Evolutionary conservation across 2,797 vertebrate species (phyloP).

Genomic region (Lagodon rhomboides): DNA sequence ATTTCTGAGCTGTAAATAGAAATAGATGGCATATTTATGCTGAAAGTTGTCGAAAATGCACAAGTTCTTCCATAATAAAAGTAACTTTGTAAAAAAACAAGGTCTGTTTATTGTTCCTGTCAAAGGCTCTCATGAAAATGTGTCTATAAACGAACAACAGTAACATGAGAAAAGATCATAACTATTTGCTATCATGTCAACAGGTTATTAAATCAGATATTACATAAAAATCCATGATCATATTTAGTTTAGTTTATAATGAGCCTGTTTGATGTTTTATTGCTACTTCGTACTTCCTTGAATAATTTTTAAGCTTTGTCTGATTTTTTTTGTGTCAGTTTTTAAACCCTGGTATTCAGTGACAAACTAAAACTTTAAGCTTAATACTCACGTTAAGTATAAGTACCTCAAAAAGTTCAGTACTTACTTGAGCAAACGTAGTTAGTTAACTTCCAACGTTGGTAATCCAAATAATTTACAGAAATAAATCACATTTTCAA

Average conservation of each 20-base stretch:
- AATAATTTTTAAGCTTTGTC: too few species aligned
- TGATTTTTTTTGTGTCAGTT: too few species aligned
- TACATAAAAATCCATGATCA: too few species aligned
- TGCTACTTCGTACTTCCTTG: not conserved
- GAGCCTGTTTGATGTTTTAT: not conserved
- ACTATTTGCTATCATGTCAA: not conserved
- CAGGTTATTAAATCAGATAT: not conserved
- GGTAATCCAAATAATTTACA: not conserved
- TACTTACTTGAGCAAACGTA: not conserved
- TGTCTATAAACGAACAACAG: not conserved
- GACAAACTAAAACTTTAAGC: not conserved
- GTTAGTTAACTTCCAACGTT: not conserved
- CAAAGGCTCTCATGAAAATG: not conserved
- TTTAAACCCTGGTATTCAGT: too few species aligned
- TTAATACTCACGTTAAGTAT: not conserved
- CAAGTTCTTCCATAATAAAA: slow-evolving; percentile 83
- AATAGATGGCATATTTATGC: slow-evolving; percentile 82
- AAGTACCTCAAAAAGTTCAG: not conserved
- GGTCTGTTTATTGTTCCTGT: slow-evolving; percentile 14
- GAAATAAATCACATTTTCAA: too few species aligned
- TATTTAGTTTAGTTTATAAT: too few species aligned
- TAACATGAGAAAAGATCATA: not conserved
- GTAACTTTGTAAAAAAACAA: slow-evolving; percentile 75
- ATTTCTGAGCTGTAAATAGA: slow-evolving; percentile 80
- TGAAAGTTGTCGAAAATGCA: slow-evolving; percentile 73